phyloP scores from a whole-genome alignment of 2,113 vertebrate genomes.

The Notothenia coriiceps region DNA sequence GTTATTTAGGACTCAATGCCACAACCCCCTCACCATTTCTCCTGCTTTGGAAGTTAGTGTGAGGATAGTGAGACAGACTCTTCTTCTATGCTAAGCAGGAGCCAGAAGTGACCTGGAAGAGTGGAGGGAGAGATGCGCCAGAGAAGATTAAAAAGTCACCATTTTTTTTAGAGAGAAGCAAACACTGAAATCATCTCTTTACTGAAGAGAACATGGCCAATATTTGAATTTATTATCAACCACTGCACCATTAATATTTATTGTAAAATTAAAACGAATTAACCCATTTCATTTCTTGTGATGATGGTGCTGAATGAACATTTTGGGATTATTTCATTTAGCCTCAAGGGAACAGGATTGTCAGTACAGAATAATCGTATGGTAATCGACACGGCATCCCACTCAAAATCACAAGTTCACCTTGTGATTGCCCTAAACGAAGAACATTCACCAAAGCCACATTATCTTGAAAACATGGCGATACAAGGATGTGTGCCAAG shows the following conservation, averaged over 20 bases:
- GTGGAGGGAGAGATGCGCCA: background rate
- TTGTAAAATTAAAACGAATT: conserved; percentile 41
- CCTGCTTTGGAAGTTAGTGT: conserved; percentile 11
- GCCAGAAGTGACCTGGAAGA: conserved; percentile 20
- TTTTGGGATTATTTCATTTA: background rate
- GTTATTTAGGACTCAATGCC: conserved; percentile 41
- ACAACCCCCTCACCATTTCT: background rate
- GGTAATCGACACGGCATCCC: background rate
- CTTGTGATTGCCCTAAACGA: background rate
- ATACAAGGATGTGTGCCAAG: background rate
- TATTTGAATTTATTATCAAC: conserved; percentile 30
- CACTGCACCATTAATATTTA: conserved; percentile 53
- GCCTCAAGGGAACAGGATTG: background rate
- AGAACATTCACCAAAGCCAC: background rate
- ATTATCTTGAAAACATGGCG: background rate
- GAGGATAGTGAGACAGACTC: conserved; percentile 14
- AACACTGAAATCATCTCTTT: conserved; percentile 20
- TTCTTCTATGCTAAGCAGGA: conserved; percentile 25
- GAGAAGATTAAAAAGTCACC: background rate
- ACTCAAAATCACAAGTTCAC: background rate
- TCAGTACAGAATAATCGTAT: background rate
- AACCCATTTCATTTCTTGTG: conserved; percentile 4
- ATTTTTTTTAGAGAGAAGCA: conserved; percentile 7
- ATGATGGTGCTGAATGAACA: background rate
- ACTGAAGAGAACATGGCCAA: background rate